Conservation (phyloP, 2,888 invertebrate species). For the Drosophila yooni region DNA sequence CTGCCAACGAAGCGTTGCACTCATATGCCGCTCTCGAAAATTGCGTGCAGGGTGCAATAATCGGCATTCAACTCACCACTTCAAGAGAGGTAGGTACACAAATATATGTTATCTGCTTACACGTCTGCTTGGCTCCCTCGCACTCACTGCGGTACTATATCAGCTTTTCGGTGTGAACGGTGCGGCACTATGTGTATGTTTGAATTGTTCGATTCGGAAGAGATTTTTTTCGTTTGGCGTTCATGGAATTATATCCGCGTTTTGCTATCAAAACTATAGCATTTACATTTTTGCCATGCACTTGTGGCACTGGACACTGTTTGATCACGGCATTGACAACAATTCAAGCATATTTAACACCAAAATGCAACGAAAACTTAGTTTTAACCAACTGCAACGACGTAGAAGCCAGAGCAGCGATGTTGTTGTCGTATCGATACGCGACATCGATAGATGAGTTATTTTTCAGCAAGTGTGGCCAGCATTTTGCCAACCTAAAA, state of each 20-base stretch:
- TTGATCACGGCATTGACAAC: constrained; percentile 53
- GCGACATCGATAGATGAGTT: constrained; percentile 29
- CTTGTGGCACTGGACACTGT: constrained; percentile 57
- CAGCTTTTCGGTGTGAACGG: constrained; percentile 53
- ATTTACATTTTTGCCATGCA: constrained; percentile 61
- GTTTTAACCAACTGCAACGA: constrained; percentile 71
- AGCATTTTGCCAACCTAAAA: neutral
- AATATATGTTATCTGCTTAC: constrained; percentile 73
- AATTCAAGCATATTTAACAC: constrained; percentile 47
- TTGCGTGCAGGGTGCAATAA: constrained; percentile 74
- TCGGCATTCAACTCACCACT: constrained; percentile 78
- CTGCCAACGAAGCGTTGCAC: constrained; percentile 35
- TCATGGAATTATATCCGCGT: constrained; percentile 54
- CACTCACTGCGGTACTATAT: constrained; percentile 65
- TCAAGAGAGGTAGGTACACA: constrained; percentile 78
- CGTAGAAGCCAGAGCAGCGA: constrained; percentile 67
- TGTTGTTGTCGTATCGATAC: constrained; percentile 59
- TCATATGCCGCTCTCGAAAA: constrained; percentile 53
- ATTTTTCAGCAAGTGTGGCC: constrained; percentile 11
- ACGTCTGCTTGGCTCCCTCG: constrained; percentile 50
- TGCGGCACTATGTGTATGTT: constrained; percentile 70
- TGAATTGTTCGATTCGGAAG: constrained; percentile 76
- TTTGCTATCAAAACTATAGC: constrained; percentile 29
- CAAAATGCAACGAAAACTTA: constrained; percentile 58
- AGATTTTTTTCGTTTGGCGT: constrained; percentile 71